phyloP scores from a whole-genome alignment of 2,797 vertebrate species.

The Synaphobranchus kaupii region DNA sequence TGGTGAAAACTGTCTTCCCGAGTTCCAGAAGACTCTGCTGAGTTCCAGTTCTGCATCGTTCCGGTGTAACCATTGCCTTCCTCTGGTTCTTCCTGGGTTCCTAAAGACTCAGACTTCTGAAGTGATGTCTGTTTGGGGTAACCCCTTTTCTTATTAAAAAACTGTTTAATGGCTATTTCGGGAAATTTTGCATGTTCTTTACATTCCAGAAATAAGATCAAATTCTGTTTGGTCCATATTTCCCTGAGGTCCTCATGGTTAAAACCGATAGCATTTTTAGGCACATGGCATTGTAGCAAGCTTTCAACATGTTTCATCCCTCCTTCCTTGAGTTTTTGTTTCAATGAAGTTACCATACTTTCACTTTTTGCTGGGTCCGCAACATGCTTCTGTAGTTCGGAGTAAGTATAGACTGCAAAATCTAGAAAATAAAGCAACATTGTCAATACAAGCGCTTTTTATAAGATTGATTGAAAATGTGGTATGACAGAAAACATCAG shows the following conservation, averaged over 20 bases:
- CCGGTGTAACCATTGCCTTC: no score
- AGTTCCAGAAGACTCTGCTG: neutral
- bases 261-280: neutral
- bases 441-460: neutral
- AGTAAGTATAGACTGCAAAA: neutral
- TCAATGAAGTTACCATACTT: neutral
- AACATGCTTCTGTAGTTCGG: neutral
- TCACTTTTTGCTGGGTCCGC: neutral
- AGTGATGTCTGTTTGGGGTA: neutral
- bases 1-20: neutral
- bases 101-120: neutral
- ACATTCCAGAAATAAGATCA: neutral
- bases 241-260: neutral
- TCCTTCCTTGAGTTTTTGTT: neutral
- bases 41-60: neutral
- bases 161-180: neutral
- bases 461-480: neutral
- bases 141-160: neutral
- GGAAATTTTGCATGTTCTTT: neutral
- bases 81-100: neutral
- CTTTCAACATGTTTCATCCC: neutral
- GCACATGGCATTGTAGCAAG: neutral
- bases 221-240: neutral
- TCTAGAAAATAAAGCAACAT: constrained; percentile 4
- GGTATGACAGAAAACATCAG: neutral